Evolutionary conservation across 2,797 vertebrate species (phyloP).

Genomic region (Australoheros facetus): DNA sequence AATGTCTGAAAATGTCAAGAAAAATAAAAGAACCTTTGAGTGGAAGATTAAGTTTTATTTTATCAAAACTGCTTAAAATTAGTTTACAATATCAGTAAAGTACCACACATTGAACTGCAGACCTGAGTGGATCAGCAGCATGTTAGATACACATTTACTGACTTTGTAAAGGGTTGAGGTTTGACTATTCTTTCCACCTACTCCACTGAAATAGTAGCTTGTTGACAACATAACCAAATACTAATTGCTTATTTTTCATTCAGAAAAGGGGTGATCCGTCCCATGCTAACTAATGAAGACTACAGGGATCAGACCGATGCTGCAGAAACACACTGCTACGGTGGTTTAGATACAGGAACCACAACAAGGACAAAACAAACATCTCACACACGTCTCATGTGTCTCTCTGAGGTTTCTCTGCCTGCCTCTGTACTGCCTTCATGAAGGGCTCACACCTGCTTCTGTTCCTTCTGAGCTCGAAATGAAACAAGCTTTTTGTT

Average conservation of each 20-base stretch:
- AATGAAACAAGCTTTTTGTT: slow-evolving; percentile 53
- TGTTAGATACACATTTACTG: background rate
- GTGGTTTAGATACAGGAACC: slow-evolving; percentile 76
- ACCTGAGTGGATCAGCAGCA: background rate
- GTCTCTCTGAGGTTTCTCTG: slow-evolving; percentile 82
- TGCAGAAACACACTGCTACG: slow-evolving; percentile 33
- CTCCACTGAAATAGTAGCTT: background rate
- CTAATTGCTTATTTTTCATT: background rate
- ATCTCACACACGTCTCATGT: slow-evolving; percentile 80
- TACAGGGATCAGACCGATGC: slow-evolving; percentile 25
- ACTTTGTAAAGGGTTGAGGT: background rate
- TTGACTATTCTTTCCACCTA: background rate
- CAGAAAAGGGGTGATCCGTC: background rate
- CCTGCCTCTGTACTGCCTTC: slow-evolving; percentile 63
- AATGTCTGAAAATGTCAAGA: background rate
- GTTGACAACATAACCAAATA: background rate
- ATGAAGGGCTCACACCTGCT: slow-evolving; percentile 68
- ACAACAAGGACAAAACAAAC: slow-evolving; percentile 85
- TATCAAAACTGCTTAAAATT: background rate
- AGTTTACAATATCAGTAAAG: background rate
- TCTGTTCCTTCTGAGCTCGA: slow-evolving; percentile 55
- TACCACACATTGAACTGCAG: background rate
- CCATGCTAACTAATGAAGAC: slow-evolving; percentile 14
- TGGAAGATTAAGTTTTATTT: background rate
- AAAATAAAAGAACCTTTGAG: background rate